Evolutionary conservation across 2,888 invertebrate species (phyloP).

Genomic region (Gisinianus flammeolus): DNA sequence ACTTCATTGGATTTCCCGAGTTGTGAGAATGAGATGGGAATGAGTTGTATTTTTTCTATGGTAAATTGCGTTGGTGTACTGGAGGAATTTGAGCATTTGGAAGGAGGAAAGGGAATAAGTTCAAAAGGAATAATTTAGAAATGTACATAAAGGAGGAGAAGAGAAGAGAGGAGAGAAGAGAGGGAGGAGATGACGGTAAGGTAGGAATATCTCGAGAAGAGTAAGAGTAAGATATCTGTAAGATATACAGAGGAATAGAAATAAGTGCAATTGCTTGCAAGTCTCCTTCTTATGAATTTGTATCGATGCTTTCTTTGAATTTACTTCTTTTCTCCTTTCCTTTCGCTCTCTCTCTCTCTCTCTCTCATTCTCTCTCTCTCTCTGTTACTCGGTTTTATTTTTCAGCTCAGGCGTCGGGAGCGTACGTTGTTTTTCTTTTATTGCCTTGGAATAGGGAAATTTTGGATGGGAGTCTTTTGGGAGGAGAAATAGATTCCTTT

Average conservation of each 20-base stretch:
- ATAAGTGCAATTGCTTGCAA: conserved; percentile 28
- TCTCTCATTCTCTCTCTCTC: not conserved
- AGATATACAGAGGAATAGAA: not conserved
- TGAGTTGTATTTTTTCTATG: not conserved
- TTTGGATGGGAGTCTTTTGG: conserved; percentile 15
- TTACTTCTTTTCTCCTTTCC: no score
- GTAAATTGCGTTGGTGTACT: not conserved
- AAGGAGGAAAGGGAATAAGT: conserved; percentile 12
- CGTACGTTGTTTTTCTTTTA: conserved; percentile 32
- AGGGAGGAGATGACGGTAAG: no score
- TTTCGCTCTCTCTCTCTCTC: no score
- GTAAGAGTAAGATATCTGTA: not conserved
- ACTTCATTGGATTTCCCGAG: no score
- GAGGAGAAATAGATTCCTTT: conserved; percentile 31
- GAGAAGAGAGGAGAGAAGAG: not conserved
- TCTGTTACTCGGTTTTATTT: not conserved
- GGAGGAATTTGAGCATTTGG: not conserved
- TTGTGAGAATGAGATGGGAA: not conserved
- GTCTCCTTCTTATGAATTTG: conserved; percentile 31
- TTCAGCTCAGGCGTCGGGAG: not conserved
- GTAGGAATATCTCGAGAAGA: not conserved
- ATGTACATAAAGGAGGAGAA: conserved; percentile 8
- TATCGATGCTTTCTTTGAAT: conserved; percentile 37
- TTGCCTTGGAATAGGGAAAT: conserved; percentile 21
- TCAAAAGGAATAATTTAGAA: conserved; percentile 32